A percentile compares a stretch with the other conserved stretches of the same genome.
These are phyloP conservation scores for Sinotaia quadrata DNA, from an alignment of 2,888 invertebrate species.

Conservation along the genomic window DNA sequence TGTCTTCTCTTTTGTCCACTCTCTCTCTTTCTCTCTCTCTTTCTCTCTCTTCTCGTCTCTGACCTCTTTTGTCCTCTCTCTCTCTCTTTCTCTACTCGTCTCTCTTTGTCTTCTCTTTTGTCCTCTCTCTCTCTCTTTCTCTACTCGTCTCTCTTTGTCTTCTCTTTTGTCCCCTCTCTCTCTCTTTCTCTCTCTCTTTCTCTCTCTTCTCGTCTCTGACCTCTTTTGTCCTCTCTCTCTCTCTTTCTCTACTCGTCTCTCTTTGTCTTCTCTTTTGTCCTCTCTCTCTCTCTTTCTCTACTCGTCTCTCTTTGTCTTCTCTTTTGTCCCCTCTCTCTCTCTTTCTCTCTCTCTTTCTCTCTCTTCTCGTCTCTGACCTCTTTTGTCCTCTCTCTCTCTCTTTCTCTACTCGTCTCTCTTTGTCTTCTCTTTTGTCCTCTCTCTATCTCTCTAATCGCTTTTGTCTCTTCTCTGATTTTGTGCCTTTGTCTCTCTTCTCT, in stretches of 20 bases:
- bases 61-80: background rate
- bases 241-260: no score
- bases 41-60: background rate
- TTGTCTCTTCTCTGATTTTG: background rate
- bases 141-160: conserved; percentile 8
- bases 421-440: no score
- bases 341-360: background rate
- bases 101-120: background rate
- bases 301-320: background rate
- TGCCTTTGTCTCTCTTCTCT: background rate
- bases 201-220: no score
- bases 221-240: no score
- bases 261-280: background rate
- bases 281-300: background rate
- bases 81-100: background rate
- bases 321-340: background rate
- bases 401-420: no score
- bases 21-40: background rate
- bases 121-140: conserved; percentile 8
- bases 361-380: no score
- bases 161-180: background rate
- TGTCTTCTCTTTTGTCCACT: background rate
- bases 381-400: no score
- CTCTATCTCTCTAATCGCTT: background rate
- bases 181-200: no score